Evolutionary conservation across 2,113 vertebrate species (phyloP).

Genomic region (Dasyurus viverrinus): DNA sequence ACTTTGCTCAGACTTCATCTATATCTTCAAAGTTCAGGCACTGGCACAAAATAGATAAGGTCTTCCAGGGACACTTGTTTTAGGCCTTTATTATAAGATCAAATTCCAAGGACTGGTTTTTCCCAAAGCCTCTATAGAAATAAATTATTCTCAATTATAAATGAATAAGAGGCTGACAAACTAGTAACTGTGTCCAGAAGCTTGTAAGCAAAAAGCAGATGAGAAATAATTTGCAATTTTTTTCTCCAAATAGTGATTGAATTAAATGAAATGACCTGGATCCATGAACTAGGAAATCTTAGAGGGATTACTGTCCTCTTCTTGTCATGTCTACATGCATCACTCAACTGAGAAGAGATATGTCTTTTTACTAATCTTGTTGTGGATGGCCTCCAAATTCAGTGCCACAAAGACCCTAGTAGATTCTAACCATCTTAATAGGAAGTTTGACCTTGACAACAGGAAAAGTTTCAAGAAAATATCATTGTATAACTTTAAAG

Average conservation of each 20-base stretch:
- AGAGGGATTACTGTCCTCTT: constrained; percentile 37
- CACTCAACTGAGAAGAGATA: constrained; percentile 29
- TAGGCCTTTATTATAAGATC: constrained; percentile 71
- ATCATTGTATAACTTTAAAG: background rate
- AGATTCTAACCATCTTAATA: constrained; percentile 67
- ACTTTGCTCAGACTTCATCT: background rate
- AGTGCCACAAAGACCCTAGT: constrained; percentile 48
- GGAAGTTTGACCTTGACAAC: constrained; percentile 69
- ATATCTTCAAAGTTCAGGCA: constrained; percentile 69
- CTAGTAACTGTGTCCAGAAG: background rate
- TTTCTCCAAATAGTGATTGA: background rate
- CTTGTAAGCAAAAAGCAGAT: background rate
- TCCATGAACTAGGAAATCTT: background rate
- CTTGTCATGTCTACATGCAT: constrained; percentile 47
- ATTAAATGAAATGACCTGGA: background rate
- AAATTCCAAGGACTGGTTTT: constrained; percentile 59
- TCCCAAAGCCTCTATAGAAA: constrained; percentile 34
- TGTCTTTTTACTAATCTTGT: constrained; percentile 68
- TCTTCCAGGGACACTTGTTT: constrained; percentile 75
- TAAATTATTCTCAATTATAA: constrained; percentile 62
- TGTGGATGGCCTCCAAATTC: constrained; percentile 69
- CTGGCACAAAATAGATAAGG: constrained; percentile 62
- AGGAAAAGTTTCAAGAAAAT: constrained; percentile 62
- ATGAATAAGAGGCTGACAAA: constrained; percentile 69
- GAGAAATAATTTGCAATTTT: background rate